Conservation (phyloP, 2,113 vertebrate genomes). For the Hystrix brachyura region DNA sequence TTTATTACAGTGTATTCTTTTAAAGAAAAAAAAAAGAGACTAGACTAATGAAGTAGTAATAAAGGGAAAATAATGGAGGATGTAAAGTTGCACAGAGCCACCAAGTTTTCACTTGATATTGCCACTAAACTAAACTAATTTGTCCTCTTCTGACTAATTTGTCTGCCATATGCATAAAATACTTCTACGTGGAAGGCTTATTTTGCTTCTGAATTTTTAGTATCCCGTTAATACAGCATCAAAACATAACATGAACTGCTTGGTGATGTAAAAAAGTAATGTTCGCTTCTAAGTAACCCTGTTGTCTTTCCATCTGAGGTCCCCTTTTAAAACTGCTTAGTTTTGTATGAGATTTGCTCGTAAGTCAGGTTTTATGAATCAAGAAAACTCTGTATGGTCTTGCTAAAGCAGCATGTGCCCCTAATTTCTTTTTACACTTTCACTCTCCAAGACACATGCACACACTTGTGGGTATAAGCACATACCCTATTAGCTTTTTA, state of each 20-base stretch:
- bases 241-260: slow-evolving; percentile 57
- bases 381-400: slow-evolving; percentile 77
- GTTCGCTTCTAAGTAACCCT: slow-evolving; percentile 2
- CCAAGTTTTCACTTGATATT: slow-evolving; percentile 70
- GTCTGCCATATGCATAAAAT: slow-evolving; percentile 36
- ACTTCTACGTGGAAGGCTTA: not conserved
- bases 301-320: slow-evolving; percentile 80
- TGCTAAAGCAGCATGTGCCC: slow-evolving; percentile 78
- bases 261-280: slow-evolving; percentile 48
- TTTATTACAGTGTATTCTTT: slow-evolving; percentile 51
- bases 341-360: slow-evolving; percentile 64
- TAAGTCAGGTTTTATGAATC: slow-evolving; percentile 78
- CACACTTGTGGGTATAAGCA: slow-evolving; percentile 60
- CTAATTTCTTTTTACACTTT: slow-evolving; percentile 79
- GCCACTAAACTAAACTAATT: slow-evolving; percentile 48
- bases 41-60: slow-evolving; percentile 74
- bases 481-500: slow-evolving; percentile 80
- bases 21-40: slow-evolving; percentile 24
- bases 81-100: slow-evolving; percentile 61
- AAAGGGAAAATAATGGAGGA: slow-evolving; percentile 60
- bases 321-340: slow-evolving; percentile 42
- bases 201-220: slow-evolving; percentile 59
- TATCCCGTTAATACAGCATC: not conserved
- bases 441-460: slow-evolving; percentile 62
- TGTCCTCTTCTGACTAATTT: slow-evolving; percentile 65